A percentile compares a stretch with the other conserved stretches of the same genome.
phyloP scores from a whole-genome alignment of 1,140 invertebrate genomes.

The Pemphigus obesinymphae region DNA sequence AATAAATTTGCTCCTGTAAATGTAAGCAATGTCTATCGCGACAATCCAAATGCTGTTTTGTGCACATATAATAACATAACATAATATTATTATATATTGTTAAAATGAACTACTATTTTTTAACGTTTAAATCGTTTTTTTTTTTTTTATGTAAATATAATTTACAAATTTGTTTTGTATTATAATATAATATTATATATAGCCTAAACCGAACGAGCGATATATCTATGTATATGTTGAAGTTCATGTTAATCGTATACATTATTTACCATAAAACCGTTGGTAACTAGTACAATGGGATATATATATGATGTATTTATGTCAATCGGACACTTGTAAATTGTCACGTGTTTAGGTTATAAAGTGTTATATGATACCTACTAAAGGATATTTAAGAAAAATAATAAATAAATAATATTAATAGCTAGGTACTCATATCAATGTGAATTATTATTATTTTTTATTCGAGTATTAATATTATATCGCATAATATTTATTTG shows the following conservation, averaged over 20 bases:
- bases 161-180: slow-evolving; percentile 31
- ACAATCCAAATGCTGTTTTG: slow-evolving; percentile 36
- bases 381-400: not conserved
- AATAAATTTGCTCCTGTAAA: slow-evolving; percentile 34
- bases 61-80: slow-evolving; percentile 30
- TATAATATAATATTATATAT: slow-evolving; percentile 15
- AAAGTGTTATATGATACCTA: slow-evolving; percentile 33
- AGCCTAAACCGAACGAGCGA: not conserved
- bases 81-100: slow-evolving; percentile 24
- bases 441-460: slow-evolving; percentile 30
- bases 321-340: not conserved
- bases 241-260: not conserved
- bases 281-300: slow-evolving; percentile 21
- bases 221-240: not conserved
- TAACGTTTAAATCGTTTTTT: slow-evolving; percentile 30
- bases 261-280: slow-evolving; percentile 1
- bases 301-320: slow-evolving; percentile 13
- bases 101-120: slow-evolving; percentile 36
- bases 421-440: slow-evolving; percentile 35
- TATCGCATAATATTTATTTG: slow-evolving; percentile 35
- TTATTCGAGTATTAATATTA: slow-evolving; percentile 37
- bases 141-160: slow-evolving; percentile 35
- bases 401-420: not conserved
- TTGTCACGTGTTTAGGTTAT: slow-evolving; percentile 18
- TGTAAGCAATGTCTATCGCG: slow-evolving; percentile 36